Conservation (phyloP, 1,140 invertebrate genomes). For the Caerostris extrusa region DNA sequence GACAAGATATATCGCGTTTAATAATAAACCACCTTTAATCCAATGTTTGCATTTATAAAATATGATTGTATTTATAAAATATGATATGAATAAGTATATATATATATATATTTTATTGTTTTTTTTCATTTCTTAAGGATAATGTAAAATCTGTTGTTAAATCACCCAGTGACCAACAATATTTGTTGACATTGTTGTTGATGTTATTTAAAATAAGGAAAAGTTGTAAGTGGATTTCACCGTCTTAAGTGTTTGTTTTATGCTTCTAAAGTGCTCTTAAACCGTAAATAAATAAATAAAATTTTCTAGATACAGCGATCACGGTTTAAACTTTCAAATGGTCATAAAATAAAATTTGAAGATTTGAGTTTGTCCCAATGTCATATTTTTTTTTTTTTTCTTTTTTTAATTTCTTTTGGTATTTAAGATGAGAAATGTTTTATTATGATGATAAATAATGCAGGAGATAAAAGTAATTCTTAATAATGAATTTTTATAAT, state of each 20-base stretch:
- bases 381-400: background rate
- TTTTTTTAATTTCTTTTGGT: background rate
- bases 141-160: no score
- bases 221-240: constrained; percentile 49
- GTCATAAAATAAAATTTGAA: constrained; percentile 53
- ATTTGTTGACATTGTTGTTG: no score
- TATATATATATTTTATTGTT: no score
- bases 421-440: background rate
- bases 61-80: no score
- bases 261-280: constrained; percentile 48
- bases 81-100: no score
- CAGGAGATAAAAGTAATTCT: background rate
- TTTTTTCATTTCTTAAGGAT: no score
- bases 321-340: constrained; percentile 43
- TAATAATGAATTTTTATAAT: no score
- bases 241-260: constrained; percentile 63
- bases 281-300: constrained; percentile 59
- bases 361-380: background rate
- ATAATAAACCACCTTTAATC: no score
- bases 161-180: no score
- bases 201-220: background rate
- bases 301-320: constrained; percentile 19
- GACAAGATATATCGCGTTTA: no score
- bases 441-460: background rate
- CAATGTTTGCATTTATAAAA: no score